These are phyloP conservation scores for Dicyrtoma fusca DNA, from an alignment of 2,888 invertebrate species.

Conservation along the genomic window DNA sequence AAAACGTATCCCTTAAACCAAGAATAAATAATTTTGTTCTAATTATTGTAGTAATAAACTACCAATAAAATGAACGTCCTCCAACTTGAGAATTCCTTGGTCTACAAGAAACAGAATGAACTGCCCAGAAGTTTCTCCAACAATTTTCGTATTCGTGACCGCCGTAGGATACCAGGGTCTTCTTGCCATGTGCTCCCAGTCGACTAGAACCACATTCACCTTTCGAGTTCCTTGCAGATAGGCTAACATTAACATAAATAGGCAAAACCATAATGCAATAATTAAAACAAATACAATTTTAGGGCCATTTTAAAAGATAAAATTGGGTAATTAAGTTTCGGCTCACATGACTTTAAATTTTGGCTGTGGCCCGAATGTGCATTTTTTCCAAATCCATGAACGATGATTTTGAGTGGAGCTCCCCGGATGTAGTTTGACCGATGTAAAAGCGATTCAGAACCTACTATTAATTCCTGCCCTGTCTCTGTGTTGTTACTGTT, in stretches of 20 bases:
- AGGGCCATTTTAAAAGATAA: too few species aligned
- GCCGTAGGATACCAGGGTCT: constrained; percentile 42
- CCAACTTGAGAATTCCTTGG: background rate
- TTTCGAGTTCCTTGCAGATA: constrained; percentile 18
- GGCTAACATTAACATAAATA: constrained; percentile 19
- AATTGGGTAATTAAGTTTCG: background rate
- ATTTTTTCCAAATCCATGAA: constrained; percentile 52
- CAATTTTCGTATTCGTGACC: constrained; percentile 34
- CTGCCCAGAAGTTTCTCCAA: constrained; percentile 27
- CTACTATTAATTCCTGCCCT: constrained; percentile 12
- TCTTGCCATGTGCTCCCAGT: constrained; percentile 37
- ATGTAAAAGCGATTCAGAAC: constrained; percentile 15
- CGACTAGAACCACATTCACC: constrained; percentile 41
- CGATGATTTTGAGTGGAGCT: constrained; percentile 44
- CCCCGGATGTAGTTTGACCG: constrained; percentile 40
- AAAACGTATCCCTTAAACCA: too few species aligned
- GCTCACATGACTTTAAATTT: constrained; percentile 40
- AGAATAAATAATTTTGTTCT: too few species aligned
- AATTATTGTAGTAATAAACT: too few species aligned
- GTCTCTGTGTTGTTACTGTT: too few species aligned
- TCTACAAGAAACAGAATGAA: constrained; percentile 12
- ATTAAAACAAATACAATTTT: background rate
- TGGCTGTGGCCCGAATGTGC: constrained; percentile 39
- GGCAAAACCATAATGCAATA: too few species aligned
- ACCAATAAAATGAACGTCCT: constrained; percentile 32